phyloP scores from a whole-genome alignment of 2,113 vertebrate genomes.

The Capricornis sumatraensis region DNA sequence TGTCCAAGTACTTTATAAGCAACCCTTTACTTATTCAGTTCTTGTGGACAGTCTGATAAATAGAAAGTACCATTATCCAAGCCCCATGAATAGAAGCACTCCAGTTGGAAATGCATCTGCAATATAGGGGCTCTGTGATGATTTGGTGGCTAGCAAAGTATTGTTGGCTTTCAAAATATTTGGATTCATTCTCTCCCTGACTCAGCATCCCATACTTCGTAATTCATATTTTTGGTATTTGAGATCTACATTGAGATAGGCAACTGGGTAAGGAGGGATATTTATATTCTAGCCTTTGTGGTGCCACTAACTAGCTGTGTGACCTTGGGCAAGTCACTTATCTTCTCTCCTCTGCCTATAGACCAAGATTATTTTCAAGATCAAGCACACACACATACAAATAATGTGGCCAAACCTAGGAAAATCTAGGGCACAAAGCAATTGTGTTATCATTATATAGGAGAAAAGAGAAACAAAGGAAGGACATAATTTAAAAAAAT shows the following conservation, averaged over 20 bases:
- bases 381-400: neutral
- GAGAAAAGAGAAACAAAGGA: neutral
- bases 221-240: neutral
- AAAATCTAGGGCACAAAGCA: neutral
- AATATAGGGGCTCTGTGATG: neutral
- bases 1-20: slow-evolving; percentile 32
- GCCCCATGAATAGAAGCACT: neutral
- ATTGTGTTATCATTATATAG: neutral
- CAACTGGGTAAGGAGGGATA: neutral
- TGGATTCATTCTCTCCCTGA: neutral
- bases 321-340: neutral
- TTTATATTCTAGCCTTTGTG: neutral
- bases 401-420: neutral
- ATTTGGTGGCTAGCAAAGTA: neutral
- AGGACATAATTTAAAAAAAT: neutral
- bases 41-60: slow-evolving; percentile 19
- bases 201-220: neutral
- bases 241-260: neutral
- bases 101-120: neutral
- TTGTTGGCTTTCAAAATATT: neutral
- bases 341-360: neutral
- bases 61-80: neutral
- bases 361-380: neutral
- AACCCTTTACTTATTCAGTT: neutral
- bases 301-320: neutral